Evolutionary conservation across 2,113 vertebrate genomes (phyloP).

Genomic region (Burhinus bistriatus): DNA sequence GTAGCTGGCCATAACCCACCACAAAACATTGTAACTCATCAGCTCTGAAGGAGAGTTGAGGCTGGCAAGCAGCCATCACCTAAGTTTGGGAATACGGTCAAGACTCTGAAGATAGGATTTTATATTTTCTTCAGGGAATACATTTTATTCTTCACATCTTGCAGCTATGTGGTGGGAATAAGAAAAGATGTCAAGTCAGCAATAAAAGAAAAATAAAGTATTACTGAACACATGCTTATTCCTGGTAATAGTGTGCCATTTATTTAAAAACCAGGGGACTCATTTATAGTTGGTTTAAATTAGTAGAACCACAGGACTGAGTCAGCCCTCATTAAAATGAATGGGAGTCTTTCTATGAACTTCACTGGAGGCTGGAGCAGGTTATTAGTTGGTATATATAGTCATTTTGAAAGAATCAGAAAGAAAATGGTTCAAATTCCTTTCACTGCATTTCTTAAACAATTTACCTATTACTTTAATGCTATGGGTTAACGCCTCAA

Average conservation of each 20-base stretch:
- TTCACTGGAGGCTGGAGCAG: not conserved
- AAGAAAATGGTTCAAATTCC: not conserved
- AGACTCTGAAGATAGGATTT: not conserved
- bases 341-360: not conserved
- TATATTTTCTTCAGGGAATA: not conserved
- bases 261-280: not conserved
- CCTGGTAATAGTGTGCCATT: not conserved
- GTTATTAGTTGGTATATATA: not conserved
- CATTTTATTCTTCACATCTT: not conserved
- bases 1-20: not conserved
- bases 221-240: not conserved
- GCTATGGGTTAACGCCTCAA: not conserved
- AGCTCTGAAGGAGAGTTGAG: not conserved
- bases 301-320: not conserved
- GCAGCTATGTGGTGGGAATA: not conserved
- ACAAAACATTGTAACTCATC: not conserved
- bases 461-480: not conserved
- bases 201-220: conserved; percentile 3
- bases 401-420: not conserved
- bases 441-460: not conserved
- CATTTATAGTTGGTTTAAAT: conserved; percentile 8
- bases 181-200: not conserved
- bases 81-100: not conserved
- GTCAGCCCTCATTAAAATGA: conserved; percentile 7
- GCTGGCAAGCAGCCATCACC: not conserved